Evolutionary conservation across 2,888 invertebrate species (phyloP).

Genomic region (Pediacus dermestoides): DNA sequence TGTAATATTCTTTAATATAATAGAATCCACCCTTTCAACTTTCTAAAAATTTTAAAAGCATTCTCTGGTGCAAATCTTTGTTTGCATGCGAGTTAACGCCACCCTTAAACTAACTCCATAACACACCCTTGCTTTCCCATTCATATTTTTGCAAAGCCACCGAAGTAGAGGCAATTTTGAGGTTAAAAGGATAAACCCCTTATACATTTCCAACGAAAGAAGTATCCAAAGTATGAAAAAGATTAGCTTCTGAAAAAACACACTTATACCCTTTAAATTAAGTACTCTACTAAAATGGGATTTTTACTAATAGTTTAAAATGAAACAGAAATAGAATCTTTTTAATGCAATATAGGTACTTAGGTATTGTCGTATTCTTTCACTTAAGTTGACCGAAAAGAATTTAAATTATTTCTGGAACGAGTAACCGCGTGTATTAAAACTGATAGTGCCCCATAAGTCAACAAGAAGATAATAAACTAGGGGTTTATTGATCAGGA

Average conservation of each 20-base stretch:
- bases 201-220: slow-evolving; percentile 16
- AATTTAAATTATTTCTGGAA: slow-evolving; percentile 33
- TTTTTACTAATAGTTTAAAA: slow-evolving; percentile 12
- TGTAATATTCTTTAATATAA: no score
- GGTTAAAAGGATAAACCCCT: slow-evolving; percentile 24
- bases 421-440: slow-evolving; percentile 32
- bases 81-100: not conserved
- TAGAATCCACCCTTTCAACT: no score
- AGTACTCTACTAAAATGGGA: slow-evolving; percentile 15
- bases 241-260: slow-evolving; percentile 24
- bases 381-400: slow-evolving; percentile 27
- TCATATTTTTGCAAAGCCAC: slow-evolving; percentile 9
- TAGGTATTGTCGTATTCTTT: slow-evolving; percentile 25
- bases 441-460: slow-evolving; percentile 32
- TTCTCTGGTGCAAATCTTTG: not conserved
- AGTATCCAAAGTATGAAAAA: slow-evolving; percentile 16
- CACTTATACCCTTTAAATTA: slow-evolving; percentile 22
- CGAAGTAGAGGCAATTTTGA: slow-evolving; percentile 16
- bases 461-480: slow-evolving; percentile 29
- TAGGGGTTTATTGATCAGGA: slow-evolving; percentile 29
- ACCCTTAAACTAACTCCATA: no score
- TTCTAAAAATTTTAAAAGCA: no score
- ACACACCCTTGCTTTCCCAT: slow-evolving; percentile 3
- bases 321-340: slow-evolving; percentile 16
- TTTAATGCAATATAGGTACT: slow-evolving; percentile 18